Base-by-base conservation (phyloP, 2,113 vertebrate genomes). In the Cyanoderma ruficeps region DNA sequence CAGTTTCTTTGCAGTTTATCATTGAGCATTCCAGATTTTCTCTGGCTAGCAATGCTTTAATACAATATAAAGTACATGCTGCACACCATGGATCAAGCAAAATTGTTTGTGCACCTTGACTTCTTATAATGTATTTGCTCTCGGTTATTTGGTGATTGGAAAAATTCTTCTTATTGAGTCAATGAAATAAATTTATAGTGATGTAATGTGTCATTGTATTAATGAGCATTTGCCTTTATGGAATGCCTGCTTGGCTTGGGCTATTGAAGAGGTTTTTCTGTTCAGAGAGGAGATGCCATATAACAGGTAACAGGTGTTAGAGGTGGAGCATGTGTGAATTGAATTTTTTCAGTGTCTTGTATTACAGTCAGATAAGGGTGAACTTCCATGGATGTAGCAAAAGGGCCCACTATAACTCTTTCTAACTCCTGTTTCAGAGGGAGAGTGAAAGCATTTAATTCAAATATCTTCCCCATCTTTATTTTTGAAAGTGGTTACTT, bases 1-100 rank as follows among this genome's bases (percentile, higher is more conserved):
- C 72, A 41, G 64, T 97, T 96, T 96, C 89, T 87, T 95, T 93
- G 63, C 91, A 83, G 41, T 87, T 91, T 84, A 25, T 71, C 30
- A 7, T 55, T 82, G 61, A 92, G 37, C 31, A 46, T 87, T 89
- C 57, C 61, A 35, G 49, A 83, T 91, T 93, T 91, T 72, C 37
- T 79, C 67, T 83, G 59, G 64, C 44, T 94, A 85, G 41, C 1
- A 9, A 50, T 2, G 15, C 46, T 76, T 82, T 61, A n/a, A 10
- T 65, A 3, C 28, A 46, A 57, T 57, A 69, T 39, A 39, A 89
- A 64, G 24, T 31, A 33, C 8, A 18, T 33, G 30, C 57, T 67
- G 21, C 42, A 11, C 5, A 31, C 39, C 5, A 1, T 22, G 23
- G 47, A 63, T 81, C 49, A 59, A 68, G 59, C 35, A 70, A 70